Conservation (phyloP, 2,888 invertebrate species). For the Ectemnius lituratus region DNA sequence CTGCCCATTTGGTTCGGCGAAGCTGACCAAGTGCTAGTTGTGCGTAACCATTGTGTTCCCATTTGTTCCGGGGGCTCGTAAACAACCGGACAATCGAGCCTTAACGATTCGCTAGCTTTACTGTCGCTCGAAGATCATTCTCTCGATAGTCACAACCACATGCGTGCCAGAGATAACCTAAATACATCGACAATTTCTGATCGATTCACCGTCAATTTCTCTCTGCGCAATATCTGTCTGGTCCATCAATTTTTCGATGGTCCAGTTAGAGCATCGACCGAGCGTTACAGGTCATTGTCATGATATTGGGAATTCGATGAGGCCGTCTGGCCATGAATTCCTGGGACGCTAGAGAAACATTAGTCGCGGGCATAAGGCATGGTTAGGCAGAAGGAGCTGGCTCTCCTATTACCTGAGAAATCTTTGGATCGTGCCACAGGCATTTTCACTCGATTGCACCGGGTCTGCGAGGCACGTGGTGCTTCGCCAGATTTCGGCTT, state of each 20-base stretch:
- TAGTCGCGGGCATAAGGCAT: slow-evolving; percentile 17
- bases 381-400: slow-evolving; percentile 1
- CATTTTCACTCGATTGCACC: slow-evolving; percentile 38
- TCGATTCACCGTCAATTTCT: too few species aligned
- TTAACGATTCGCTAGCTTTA: slow-evolving; percentile 60
- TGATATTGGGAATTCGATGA: slow-evolving; percentile 24
- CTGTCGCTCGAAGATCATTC: not conserved
- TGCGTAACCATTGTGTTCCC: slow-evolving; percentile 4
- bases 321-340: slow-evolving; percentile 31
- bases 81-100: slow-evolving; percentile 64
- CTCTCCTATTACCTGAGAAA: slow-evolving; percentile 48
- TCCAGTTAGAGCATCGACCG: not conserved
- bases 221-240: too few species aligned
- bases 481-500: slow-evolving; percentile 35
- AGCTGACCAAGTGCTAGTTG: slow-evolving; percentile 10
- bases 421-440: slow-evolving; percentile 43
- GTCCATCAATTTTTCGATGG: too few species aligned
- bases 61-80: slow-evolving; percentile 62
- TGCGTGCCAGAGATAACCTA: too few species aligned
- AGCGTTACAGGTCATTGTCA: slow-evolving; percentile 23
- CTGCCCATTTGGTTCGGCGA: slow-evolving; percentile 19
- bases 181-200: too few species aligned
- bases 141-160: not conserved
- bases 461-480: slow-evolving; percentile 42
- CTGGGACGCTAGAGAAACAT: slow-evolving; percentile 7